Evolutionary conservation across 2,888 invertebrate species (phyloP).

Genomic region (Hemistola chrysoprasaria): DNA sequence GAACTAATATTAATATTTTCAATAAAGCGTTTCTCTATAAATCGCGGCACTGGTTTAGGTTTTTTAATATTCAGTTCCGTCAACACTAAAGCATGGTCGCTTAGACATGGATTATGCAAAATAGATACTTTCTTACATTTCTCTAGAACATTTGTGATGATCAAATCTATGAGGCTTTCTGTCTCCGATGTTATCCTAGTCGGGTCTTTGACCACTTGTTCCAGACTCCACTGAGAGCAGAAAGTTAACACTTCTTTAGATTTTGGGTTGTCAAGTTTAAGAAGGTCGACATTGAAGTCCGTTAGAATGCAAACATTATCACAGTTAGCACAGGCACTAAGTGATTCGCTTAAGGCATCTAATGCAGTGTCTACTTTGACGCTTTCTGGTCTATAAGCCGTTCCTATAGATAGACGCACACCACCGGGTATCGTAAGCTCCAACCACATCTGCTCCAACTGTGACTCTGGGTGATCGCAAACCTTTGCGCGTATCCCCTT

Average conservation of each 20-base stretch:
- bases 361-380: constrained; percentile 12
- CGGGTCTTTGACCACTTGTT: constrained; percentile 2
- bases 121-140: constrained; percentile 1
- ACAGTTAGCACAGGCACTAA: constrained; percentile 13
- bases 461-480: constrained; percentile 15
- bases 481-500: constrained; percentile 14
- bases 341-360: constrained; percentile 23
- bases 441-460: constrained; percentile 29
- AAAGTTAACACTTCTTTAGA: not conserved
- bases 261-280: not conserved
- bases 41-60: not conserved
- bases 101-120: not conserved
- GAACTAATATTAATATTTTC: not conserved
- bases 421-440: constrained; percentile 23
- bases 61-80: constrained; percentile 1
- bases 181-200: constrained; percentile 17
- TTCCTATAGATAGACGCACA: constrained; percentile 25
- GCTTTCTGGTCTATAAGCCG: constrained; percentile 25
- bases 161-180: constrained; percentile 16
- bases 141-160: constrained; percentile 11
- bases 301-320: constrained; percentile 13
- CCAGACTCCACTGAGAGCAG: not conserved
- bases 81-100: not conserved
- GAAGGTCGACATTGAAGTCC: constrained; percentile 21
- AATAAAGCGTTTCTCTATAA: too few species aligned